Base-by-base conservation (phyloP, 2,888 invertebrate genomes). In the Drosophila macrothrix region DNA sequence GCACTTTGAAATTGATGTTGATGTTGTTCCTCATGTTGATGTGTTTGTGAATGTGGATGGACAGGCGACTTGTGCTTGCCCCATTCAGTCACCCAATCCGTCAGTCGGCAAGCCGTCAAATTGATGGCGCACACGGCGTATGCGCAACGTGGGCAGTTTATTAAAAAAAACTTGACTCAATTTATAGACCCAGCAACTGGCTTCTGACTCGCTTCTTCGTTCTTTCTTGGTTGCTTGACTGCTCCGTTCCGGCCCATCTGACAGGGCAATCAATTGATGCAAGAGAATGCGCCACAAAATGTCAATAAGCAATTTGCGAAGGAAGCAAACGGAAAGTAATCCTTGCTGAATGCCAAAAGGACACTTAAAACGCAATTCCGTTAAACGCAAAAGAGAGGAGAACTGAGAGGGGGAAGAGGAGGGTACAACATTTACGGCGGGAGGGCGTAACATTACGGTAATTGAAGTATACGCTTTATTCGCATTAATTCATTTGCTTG, bases 311-410 rank as follows among this genome's bases (percentile, higher is more conserved):
- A 90, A 86, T 81, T 75, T 65, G 53, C 49, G 67, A 75, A 39
- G 39, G 35, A 50, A 25, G 49, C 43, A 58, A 41, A 37, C 25
- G 43, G 37, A 43, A 35, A 25, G 52, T 43, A 71, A 59, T 52
- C 73, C 35, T 43, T 59, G 52, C 56, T 35, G 53, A 31, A 43
- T 28, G 10, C 31, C 35, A 39, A 46, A 70, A 67, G 76, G 71
- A 75, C 72, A 72, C 77, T 73, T 83, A 82, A 87, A 89, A 76
- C 84, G 89, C 89, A 87, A 88, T 88, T 87, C 73, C 73, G 78
- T 90, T 86, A 90, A 86, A 86, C 84, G 84, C 66, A 54, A 35
- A 49, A 22, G 9, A 14, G n/a, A 14, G 4, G 10, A 65, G 59
- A 4, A 10, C 4, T 46, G 19, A 43, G 67, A 52, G 52, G 67